Evolutionary conservation across 1,140 invertebrate species (phyloP).

Genomic region (Scaptodrosophila lebanonensis): DNA sequence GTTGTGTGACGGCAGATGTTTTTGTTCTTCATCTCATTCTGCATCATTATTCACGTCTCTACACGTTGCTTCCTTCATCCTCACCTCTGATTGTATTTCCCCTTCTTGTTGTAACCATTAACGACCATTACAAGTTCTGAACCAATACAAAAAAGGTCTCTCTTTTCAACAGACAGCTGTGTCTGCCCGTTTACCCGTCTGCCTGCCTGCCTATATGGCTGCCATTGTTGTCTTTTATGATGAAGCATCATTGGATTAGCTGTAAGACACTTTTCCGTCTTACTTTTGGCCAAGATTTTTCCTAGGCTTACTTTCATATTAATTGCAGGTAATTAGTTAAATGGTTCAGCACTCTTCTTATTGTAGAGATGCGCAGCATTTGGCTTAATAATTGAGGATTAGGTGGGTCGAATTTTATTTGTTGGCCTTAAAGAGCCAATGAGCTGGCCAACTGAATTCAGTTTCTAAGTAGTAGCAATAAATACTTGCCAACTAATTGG

Average conservation of each 20-base stretch:
- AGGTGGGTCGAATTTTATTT: no score
- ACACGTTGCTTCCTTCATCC: conserved; percentile 17
- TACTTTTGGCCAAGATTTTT: conserved; percentile 1
- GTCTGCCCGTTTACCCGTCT: conserved; percentile 7
- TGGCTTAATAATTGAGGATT: no score
- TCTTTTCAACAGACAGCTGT: conserved; percentile 10
- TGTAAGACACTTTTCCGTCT: conserved; percentile 15
- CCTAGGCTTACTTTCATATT: conserved; percentile 1
- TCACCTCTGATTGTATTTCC: conserved; percentile 40
- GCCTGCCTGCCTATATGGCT: no score
- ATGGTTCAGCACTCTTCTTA: not conserved
- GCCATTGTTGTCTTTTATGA: no score
- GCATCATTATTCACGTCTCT: not conserved
- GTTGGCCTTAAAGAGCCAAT: no score
- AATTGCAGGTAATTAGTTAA: conserved; percentile 33
- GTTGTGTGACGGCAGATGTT: conserved; percentile 30
- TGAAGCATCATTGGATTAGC: conserved; percentile 31
- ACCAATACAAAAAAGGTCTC: conserved; percentile 6
- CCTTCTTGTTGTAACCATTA: conserved; percentile 56
- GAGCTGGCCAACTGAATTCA: no score
- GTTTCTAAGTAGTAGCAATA: no score
- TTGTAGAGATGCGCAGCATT: no score
- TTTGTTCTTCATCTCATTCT: conserved; percentile 26
- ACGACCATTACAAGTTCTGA: conserved; percentile 51
- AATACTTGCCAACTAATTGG: no score